Evolutionary conservation across 2,888 invertebrate genomes (phyloP), one percentile per base, ranked within the genome.

Genomic region (Cheilosia grossa): DNA sequence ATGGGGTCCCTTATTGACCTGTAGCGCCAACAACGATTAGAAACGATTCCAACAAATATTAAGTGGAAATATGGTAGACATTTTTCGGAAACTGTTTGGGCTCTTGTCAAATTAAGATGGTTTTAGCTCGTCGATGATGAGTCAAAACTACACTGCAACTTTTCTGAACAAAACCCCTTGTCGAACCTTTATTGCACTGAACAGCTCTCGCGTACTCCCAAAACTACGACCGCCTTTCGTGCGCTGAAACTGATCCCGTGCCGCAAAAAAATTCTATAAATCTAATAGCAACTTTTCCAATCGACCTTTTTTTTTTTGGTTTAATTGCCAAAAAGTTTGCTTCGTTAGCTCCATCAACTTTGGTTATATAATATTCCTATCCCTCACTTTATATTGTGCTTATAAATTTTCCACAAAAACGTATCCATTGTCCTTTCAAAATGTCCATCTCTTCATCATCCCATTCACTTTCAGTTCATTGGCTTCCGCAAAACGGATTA

Each of bases 241-340:
- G 17, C 17, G 1, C 17, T n/a, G n/a, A 15, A 51, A 6, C 51
- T 24, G 24, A 21, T 13, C 49, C 4, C 21, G 0, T 47, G 9
- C 9, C 17, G 9, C 3, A 7, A 24, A 9, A 24, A 51, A 30
- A 5, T 49, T 19, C 21, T 2, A 64, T 64, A 75, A 69, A 42
- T 49, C 63, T 7, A 64, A 51, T 53, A 37, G 19, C 51, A 82
- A 77, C 59, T 82, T 82, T 82, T 77, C 77, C 70, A 82, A 72
- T 82, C 58, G 54, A 82, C 72, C 40, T 77, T 77, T 75, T 75
- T 75, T 75, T 44, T 40, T 30, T 30, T 9, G 54, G 53, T 56
- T 77, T 54, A 82, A 67, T 82, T 72, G 82, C 44, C 58, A 15
- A 53, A 64, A 77, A 64, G 56, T 64, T 56, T 64, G 53, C 53